Evolutionary conservation across 2,797 vertebrate genomes (phyloP).

Genomic region (Danio kyathit): DNA sequence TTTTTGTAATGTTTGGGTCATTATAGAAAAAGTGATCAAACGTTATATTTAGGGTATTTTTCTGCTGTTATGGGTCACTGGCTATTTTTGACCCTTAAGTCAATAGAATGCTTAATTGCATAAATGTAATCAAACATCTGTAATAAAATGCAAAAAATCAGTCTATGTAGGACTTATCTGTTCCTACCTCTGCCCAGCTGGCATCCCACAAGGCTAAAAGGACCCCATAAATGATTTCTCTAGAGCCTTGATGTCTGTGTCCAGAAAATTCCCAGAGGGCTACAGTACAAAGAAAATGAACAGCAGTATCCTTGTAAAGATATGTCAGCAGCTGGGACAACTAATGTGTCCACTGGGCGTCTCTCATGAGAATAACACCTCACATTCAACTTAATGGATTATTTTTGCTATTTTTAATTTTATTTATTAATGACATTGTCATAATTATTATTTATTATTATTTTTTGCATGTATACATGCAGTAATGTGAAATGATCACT

Average conservation of each 20-base stretch:
- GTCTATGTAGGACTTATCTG: neutral
- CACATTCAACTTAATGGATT: neutral
- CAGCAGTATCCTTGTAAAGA: neutral
- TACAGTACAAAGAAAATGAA: neutral
- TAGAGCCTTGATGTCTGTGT: conserved; percentile 2
- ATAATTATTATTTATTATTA: too few relatives aligned
- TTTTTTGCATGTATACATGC: neutral
- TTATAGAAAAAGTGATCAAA: too few relatives aligned
- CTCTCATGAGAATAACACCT: neutral
- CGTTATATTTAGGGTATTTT: too few relatives aligned
- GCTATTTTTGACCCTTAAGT: too few relatives aligned
- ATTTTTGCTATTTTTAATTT: neutral
- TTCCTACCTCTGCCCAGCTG: neutral
- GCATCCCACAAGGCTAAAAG: neutral
- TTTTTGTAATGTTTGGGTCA: too few relatives aligned
- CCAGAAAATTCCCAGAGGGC: neutral
- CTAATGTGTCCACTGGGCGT: neutral
- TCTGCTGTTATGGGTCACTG: too few relatives aligned
- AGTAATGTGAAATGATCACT: neutral
- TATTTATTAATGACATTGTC: too few relatives aligned
- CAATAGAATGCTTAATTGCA: too few relatives aligned
- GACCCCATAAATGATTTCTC: neutral
- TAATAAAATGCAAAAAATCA: too few relatives aligned
- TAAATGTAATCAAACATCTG: too few relatives aligned
- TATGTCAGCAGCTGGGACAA: conserved; percentile 8